Evolutionary conservation across 2,113 vertebrate species (phyloP).

Genomic region (Oncorhynchus clarkii): DNA sequence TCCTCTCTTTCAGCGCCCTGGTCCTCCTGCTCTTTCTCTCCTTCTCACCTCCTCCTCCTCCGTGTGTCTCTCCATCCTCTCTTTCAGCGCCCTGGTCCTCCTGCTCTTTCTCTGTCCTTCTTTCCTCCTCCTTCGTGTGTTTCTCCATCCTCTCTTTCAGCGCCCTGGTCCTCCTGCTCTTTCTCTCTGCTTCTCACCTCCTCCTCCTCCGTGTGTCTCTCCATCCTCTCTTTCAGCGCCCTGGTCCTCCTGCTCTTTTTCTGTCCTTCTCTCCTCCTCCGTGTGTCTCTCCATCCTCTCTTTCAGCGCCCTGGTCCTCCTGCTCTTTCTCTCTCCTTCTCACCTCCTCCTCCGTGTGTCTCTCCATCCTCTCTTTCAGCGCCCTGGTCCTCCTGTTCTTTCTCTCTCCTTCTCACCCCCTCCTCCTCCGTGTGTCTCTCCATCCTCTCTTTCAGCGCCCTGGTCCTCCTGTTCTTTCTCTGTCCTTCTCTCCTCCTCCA

Average conservation of each 20-base stretch:
- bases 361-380: not conserved
- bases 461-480: not conserved
- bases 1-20: not conserved
- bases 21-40: not conserved
- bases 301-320: not conserved
- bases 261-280: not conserved
- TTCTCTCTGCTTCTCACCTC: too few relatives aligned
- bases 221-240: not conserved
- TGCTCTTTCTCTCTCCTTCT: not conserved
- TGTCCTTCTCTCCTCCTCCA: not conserved
- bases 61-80: not conserved
- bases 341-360: not conserved
- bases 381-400: not conserved
- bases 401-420: not conserved
- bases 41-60: slow-evolving; percentile 3
- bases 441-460: not conserved
- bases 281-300: not conserved
- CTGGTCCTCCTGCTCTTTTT: not conserved
- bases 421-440: not conserved
- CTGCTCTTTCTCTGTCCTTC: not conserved
- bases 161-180: not conserved
- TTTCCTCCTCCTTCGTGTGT: not conserved
- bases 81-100: not conserved
- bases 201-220: not conserved
- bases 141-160: not conserved